These are phyloP conservation scores for Tetramorium simillimum DNA, from an alignment of 1,140 invertebrate species.

Conservation along the genomic window DNA sequence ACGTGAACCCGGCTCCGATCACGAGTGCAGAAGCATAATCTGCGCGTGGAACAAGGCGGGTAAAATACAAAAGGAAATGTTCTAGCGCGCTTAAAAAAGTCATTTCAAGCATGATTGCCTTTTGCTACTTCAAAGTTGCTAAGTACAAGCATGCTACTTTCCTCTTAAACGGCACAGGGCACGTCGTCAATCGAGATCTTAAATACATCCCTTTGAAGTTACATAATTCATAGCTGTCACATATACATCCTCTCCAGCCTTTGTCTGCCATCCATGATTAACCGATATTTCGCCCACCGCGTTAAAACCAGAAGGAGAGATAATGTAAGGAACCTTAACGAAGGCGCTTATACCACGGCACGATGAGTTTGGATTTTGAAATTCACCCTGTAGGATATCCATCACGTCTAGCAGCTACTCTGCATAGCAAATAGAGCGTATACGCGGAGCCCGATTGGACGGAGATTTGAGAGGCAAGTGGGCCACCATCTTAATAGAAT, in stretches of 20 bases:
- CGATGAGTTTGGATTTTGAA: slow-evolving; percentile 42
- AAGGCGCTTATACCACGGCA: slow-evolving; percentile 52
- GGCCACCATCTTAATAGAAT: slow-evolving; percentile 76
- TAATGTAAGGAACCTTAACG: slow-evolving; percentile 54
- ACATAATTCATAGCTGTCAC: not conserved
- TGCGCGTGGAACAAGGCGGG: slow-evolving; percentile 25
- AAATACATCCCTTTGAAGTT: not conserved
- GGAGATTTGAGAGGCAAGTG: slow-evolving; percentile 39
- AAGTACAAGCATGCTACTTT: not conserved
- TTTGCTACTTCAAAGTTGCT: not conserved
- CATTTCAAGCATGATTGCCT: slow-evolving; percentile 36
- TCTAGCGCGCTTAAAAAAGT: slow-evolving; percentile 40
- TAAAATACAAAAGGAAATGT: slow-evolving; percentile 34
- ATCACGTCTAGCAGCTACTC: slow-evolving; percentile 61
- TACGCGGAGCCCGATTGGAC: slow-evolving; percentile 22
- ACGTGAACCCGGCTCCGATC: slow-evolving; percentile 40
- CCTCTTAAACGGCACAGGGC: not conserved
- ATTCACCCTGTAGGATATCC: slow-evolving; percentile 62
- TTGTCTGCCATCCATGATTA: not conserved
- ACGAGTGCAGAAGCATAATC: slow-evolving; percentile 8
- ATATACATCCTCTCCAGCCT: not conserved
- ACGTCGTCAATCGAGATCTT: not conserved
- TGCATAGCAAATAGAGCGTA: slow-evolving; percentile 70
- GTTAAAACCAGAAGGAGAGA: slow-evolving; percentile 20
- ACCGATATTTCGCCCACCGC: not conserved